These are phyloP conservation scores for Drosophila picticornis DNA, from an alignment of 2,888 invertebrate genomes.

Conservation along the genomic window DNA sequence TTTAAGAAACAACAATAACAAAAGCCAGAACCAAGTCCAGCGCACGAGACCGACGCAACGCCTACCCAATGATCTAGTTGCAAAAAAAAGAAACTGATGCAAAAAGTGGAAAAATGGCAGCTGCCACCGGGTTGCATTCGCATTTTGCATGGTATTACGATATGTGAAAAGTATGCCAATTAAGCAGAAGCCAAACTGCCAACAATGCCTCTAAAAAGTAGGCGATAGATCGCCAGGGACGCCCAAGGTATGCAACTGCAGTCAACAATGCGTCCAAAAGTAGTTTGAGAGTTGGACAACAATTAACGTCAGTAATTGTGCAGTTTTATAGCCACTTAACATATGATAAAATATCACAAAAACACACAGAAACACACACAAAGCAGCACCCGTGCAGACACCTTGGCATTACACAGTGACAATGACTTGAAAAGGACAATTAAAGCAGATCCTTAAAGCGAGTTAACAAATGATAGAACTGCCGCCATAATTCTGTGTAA, in stretches of 20 bases:
- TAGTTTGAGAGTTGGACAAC: conserved; percentile 61
- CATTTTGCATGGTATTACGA: conserved; percentile 41
- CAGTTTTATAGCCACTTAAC: conserved; percentile 83
- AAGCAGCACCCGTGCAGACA: conserved; percentile 48
- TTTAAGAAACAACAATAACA: conserved; percentile 38
- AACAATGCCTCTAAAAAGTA: conserved; percentile 51
- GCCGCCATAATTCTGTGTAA: conserved; percentile 77
- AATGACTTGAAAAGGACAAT: conserved; percentile 77
- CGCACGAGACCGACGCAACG: conserved; percentile 74
- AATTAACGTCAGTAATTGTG: conserved; percentile 72
- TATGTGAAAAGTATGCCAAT: conserved; percentile 61
- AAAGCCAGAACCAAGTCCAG: conserved; percentile 13
- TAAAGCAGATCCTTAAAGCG: conserved; percentile 75
- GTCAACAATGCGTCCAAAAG: conserved; percentile 49
- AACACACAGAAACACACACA: conserved; percentile 12
- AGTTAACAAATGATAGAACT: conserved; percentile 73
- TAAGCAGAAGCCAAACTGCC: conserved; percentile 73
- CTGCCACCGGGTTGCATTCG: conserved; percentile 24
- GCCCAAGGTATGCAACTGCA: conserved; percentile 36
- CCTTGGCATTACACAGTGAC: conserved; percentile 59
- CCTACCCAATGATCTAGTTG: conserved; percentile 31
- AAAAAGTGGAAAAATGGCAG: conserved; percentile 42
- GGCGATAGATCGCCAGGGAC: conserved; percentile 39
- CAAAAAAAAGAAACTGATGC: conserved; percentile 32
- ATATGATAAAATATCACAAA: conserved; percentile 75